Evolutionary conservation across 1,140 invertebrate genomes (phyloP), one percentile per base, ranked within the genome.

Genomic region (Campoletis sonorensis): DNA sequence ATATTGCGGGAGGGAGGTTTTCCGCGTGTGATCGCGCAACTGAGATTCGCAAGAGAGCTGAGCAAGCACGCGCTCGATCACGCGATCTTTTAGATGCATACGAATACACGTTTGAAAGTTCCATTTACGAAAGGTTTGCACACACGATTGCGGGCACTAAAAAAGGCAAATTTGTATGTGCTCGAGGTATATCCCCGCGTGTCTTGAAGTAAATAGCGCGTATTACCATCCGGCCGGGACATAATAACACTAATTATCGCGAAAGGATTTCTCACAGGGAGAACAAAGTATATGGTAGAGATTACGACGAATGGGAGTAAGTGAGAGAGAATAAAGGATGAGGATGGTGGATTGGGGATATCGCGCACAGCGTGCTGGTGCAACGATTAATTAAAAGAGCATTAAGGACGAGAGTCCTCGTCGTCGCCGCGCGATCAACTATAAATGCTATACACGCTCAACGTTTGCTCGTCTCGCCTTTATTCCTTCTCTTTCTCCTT

Each of bases 351-450:
- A 81, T 84, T 79, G 79, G 72, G 26, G 27, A 79, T 81, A 79
- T 72, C 40, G 33, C 64, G 75, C 45, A 18, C 54, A 30, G n/a
- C 68, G 78, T 68, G 75, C 21, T 81, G 67, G 71, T 83, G 83
- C 83, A 87, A 88, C 87, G 89, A 91, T 91, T 91, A 90, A 91
- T 91, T 91, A 90, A 91, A 91, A 90, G 86, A 82, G 79, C 88
- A 91, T 90, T 91, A 89, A 87, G 80, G 76, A 68, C 85, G 84
- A 61, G 75, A 77, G 75, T 77, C 27, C 26, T 64, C 75, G 45
- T 26, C 26, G 61, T 67, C 61, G 61, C 61, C 1, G 61, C 30
- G 21, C n/a, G n/a, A n/a, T n/a, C n/a, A 67, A 67, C 61, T 67
- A 27, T 67, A 67, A 67, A 67, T 67, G 23, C 61, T 67, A 21